A percentile compares a stretch with the other conserved stretches of the same genome.
Conservation (phyloP, 2,113 vertebrate genomes). For the Canis aureus region DNA sequence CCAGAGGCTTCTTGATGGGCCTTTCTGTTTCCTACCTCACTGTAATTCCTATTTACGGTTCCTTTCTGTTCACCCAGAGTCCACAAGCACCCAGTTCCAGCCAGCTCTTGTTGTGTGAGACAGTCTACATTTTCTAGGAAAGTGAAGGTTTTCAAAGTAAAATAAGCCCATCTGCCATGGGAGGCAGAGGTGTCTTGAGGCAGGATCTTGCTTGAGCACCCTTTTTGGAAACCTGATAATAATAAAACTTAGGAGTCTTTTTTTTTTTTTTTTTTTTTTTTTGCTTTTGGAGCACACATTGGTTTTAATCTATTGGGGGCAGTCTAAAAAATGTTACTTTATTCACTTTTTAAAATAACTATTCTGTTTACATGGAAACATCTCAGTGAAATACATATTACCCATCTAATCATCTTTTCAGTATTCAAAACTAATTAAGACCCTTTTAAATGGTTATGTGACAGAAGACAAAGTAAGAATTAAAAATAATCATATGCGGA, state of each 20-base stretch:
- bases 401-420: background rate
- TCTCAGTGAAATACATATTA: background rate
- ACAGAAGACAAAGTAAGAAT: background rate
- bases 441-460: background rate
- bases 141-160: background rate
- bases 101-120: background rate
- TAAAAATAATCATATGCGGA: background rate
- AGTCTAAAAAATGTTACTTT: background rate
- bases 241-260: too few relatives aligned
- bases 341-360: slow-evolving; percentile 1
- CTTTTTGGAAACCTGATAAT: background rate
- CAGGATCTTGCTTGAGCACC: too few relatives aligned
- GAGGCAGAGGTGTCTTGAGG: background rate
- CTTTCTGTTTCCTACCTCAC: background rate
- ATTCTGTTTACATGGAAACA: slow-evolving; percentile 1
- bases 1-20: background rate
- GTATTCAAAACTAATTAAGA: background rate
- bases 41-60: background rate
- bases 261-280: background rate
- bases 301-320: background rate
- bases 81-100: background rate
- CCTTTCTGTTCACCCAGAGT: background rate
- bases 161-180: background rate
- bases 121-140: background rate
- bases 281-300: background rate